These are phyloP conservation scores for Samia ricini DNA, from an alignment of 1,140 invertebrate species.

Conservation along the genomic window DNA sequence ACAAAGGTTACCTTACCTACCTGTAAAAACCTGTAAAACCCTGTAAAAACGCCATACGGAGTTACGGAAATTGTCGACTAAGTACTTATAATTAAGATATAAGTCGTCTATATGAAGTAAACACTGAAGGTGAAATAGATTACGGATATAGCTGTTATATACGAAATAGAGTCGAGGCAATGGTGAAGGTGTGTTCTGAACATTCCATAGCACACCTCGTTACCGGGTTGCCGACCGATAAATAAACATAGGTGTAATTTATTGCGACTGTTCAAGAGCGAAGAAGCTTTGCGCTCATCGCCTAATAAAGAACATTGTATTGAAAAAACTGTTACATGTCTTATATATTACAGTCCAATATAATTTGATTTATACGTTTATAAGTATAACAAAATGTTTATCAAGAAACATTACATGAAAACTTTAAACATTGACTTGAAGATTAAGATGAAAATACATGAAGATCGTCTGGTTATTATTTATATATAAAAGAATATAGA, in stretches of 20 bases:
- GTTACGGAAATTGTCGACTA: too few species aligned
- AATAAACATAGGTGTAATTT: conserved; percentile 1
- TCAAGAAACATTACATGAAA: too few species aligned
- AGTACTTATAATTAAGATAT: neutral
- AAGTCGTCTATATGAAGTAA: neutral
- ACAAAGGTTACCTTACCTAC: too few species aligned
- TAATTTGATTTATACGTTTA: neutral
- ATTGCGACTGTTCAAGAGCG: neutral
- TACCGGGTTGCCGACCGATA: neutral
- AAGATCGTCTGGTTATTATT: too few species aligned
- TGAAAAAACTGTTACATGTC: neutral
- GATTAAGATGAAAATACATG: too few species aligned
- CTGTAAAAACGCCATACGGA: too few species aligned
- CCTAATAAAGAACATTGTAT: neutral
- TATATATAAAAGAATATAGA: too few species aligned
- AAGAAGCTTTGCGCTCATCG: neutral
- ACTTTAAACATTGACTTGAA: too few species aligned
- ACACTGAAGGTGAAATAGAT: neutral
- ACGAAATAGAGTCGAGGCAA: neutral
- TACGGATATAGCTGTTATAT: neutral
- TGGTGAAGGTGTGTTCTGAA: neutral
- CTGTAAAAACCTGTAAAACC: too few species aligned
- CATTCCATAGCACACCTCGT: neutral
- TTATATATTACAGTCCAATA: conserved; percentile 4
- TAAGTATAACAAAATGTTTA: neutral